Evolutionary conservation across 2,797 vertebrate species (phyloP).

Genomic region (Microctenopoma steveboyesi): DNA sequence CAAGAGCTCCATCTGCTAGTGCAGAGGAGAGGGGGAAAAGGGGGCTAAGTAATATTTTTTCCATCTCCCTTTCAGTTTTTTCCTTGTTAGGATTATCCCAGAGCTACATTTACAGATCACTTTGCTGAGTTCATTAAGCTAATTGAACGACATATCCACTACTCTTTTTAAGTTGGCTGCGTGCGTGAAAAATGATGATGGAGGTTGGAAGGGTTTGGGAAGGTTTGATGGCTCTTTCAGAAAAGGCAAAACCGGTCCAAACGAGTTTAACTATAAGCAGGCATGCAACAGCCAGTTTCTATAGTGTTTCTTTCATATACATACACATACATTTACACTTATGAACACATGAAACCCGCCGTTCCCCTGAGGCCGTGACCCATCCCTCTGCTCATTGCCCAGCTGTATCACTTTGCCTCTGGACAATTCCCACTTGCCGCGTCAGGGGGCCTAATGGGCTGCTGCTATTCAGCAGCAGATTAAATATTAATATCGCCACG

Average conservation of each 20-base stretch:
- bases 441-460: slow-evolving; percentile 87
- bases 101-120: slow-evolving; percentile 88
- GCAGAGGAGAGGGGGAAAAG: slow-evolving; percentile 72
- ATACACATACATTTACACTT: slow-evolving; percentile 47
- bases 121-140: slow-evolving; percentile 87
- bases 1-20: slow-evolving; percentile 93
- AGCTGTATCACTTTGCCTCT: slow-evolving; percentile 87
- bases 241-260: slow-evolving; percentile 68
- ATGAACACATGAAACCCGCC: slow-evolving; percentile 64
- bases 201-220: slow-evolving; percentile 37
- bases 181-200: slow-evolving; percentile 41
- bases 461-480: slow-evolving; percentile 86
- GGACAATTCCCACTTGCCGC: slow-evolving; percentile 87
- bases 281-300: slow-evolving; percentile 46
- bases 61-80: slow-evolving; percentile 74
- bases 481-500: slow-evolving; percentile 88
- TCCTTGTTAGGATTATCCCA: slow-evolving; percentile 86
- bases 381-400: slow-evolving; percentile 82
- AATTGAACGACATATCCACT: slow-evolving; percentile 86
- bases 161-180: slow-evolving; percentile 83
- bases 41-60: slow-evolving; percentile 87
- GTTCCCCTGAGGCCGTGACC: slow-evolving; percentile 70
- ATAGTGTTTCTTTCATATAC: slow-evolving; percentile 37
- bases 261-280: slow-evolving; percentile 35
- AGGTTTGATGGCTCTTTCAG: slow-evolving; percentile 71